Percentiles rank a stretch among this genome's conserved stretches.
phyloP scores from a whole-genome alignment of 2,113 vertebrate species.

The Trogon surrucura region DNA sequence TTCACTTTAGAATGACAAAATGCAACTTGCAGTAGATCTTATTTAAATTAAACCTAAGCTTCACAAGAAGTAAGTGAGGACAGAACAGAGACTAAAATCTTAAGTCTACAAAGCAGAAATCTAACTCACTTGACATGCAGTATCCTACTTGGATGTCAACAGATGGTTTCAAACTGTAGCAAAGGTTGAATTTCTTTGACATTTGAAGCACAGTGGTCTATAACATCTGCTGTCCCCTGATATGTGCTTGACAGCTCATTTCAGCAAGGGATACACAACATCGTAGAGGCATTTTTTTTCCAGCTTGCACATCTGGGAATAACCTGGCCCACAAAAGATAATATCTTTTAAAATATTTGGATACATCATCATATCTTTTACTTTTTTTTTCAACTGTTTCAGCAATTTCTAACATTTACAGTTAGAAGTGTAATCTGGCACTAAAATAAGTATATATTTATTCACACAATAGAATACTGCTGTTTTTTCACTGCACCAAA shows the following conservation, averaged over 20 bases:
- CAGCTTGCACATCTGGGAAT: neutral
- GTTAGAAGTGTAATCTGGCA: neutral
- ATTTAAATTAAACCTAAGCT: neutral
- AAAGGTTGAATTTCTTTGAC: slow-evolving; percentile 61
- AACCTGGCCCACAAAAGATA: neutral
- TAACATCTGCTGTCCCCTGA: slow-evolving; percentile 54
- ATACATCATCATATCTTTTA: neutral
- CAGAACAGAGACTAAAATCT: neutral
- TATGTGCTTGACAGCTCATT: slow-evolving; percentile 56
- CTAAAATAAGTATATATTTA: neutral
- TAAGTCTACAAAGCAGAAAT: neutral
- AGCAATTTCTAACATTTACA: neutral
- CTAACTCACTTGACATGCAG: slow-evolving; percentile 31
- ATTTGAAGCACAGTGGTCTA: slow-evolving; percentile 59
- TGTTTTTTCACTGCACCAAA: neutral
- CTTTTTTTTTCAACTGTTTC: neutral
- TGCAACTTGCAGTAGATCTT: neutral
- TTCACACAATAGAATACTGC: neutral
- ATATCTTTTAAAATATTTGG: neutral
- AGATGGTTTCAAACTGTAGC: slow-evolving; percentile 48
- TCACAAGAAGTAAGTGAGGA: neutral
- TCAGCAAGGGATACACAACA: slow-evolving; percentile 32
- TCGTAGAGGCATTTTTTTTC: neutral
- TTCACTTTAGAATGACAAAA: neutral
- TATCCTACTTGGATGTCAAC: slow-evolving; percentile 27